A percentile compares a stretch with the other conserved stretches of the same genome.
These are phyloP conservation scores for Plecturocebus donacophilus DNA, from an alignment of 2,113 vertebrate genomes.

Conservation along the genomic window DNA sequence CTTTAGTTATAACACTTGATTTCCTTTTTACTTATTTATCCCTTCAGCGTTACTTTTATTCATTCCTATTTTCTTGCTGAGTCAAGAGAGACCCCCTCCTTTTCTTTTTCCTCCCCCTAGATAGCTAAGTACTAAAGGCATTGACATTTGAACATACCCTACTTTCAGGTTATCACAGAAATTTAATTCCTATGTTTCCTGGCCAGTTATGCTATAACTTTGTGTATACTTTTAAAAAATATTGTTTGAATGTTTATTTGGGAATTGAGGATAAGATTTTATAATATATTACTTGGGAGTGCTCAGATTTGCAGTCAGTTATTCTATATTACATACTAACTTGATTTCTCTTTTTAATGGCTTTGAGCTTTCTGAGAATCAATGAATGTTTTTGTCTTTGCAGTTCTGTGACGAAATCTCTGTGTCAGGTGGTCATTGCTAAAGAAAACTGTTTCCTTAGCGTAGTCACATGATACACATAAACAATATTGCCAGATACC, in stretches of 20 bases:
- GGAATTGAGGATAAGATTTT: background rate
- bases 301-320: background rate
- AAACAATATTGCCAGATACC: conserved; percentile 11
- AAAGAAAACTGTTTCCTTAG: background rate
- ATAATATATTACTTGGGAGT: background rate
- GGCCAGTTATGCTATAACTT: background rate
- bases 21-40: background rate
- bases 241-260: background rate
- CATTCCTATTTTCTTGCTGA: background rate
- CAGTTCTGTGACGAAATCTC: background rate
- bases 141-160: background rate
- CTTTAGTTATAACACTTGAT: background rate
- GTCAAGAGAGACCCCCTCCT: background rate
- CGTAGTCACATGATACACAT: background rate
- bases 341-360: background rate
- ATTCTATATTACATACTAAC: background rate
- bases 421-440: background rate
- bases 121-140: background rate
- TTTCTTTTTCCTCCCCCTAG: background rate
- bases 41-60: background rate
- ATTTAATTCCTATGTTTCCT: background rate
- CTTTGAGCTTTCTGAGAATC: background rate
- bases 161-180: background rate
- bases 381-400: background rate
- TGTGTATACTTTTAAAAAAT: background rate